Evolutionary conservation across 1,140 invertebrate genomes (phyloP).

Genomic region (Drosophila azteca): DNA sequence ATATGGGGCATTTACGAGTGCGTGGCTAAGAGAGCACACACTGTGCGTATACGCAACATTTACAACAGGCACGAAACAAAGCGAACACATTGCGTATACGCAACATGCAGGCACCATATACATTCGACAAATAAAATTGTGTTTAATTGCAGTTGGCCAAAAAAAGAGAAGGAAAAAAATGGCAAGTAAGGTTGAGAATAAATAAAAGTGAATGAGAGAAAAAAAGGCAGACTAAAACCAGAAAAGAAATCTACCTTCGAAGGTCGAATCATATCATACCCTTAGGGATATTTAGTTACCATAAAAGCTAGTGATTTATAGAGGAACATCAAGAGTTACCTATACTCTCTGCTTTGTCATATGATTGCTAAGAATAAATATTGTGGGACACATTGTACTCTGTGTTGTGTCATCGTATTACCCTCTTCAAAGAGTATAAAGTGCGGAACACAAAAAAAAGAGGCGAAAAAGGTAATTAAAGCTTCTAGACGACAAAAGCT

Average conservation of each 20-base stretch:
- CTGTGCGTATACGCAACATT: conserved; percentile 41
- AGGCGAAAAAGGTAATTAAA: conserved; percentile 47
- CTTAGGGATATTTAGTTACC: too few relatives aligned
- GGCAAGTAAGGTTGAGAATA: background rate
- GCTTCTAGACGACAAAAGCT: conserved; percentile 30
- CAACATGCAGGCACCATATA: conserved; percentile 71
- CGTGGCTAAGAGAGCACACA: conserved; percentile 9
- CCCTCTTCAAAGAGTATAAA: too few relatives aligned
- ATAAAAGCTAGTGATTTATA: too few relatives aligned
- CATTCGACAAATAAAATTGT: conserved; percentile 66
- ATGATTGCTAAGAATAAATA: too few relatives aligned
- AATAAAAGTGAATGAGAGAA: conserved; percentile 16
- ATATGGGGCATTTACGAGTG: conserved; percentile 60
- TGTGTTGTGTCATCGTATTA: too few relatives aligned
- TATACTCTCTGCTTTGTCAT: too few relatives aligned
- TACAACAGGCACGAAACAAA: conserved; percentile 20
- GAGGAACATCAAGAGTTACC: too few relatives aligned
- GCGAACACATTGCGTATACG: conserved; percentile 72
- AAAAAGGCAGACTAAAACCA: conserved; percentile 37
- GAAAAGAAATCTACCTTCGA: conserved; percentile 10
- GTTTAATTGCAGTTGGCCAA: conserved; percentile 63
- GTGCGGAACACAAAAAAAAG: too few relatives aligned
- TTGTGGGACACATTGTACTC: too few relatives aligned
- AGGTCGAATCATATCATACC: background rate
- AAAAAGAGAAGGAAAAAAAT: conserved; percentile 17